Evolutionary conservation across 2,797 vertebrate genomes (phyloP).

Genomic region (Clarias laeviceps): DNA sequence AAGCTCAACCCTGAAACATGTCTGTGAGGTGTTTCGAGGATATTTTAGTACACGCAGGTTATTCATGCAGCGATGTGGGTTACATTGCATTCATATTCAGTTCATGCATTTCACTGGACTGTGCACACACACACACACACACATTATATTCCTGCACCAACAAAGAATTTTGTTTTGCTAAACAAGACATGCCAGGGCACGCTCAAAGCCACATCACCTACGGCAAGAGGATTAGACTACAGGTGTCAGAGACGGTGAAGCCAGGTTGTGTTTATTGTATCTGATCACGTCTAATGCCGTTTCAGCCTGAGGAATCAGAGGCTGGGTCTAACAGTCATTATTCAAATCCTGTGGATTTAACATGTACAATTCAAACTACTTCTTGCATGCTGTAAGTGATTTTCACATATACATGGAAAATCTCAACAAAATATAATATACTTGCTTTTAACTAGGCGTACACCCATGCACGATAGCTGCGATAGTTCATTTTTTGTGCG

Average conservation of each 20-base stretch:
- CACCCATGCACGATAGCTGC: too few species aligned
- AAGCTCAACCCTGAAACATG: neutral
- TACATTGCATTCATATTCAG: neutral
- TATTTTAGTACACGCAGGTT: neutral
- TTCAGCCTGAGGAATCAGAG: neutral
- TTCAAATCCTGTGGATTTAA: too few species aligned
- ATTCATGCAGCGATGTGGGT: constrained; percentile 1
- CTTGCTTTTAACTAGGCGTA: too few species aligned
- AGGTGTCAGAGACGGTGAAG: constrained; percentile 10
- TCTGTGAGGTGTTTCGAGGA: neutral
- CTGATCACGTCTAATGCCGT: neutral
- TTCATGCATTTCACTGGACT: constrained; percentile 12
- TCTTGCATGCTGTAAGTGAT: neutral
- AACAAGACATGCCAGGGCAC: constrained; percentile 44
- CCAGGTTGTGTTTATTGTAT: neutral
- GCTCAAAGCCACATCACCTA: constrained; percentile 10
- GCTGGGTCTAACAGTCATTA: too few species aligned
- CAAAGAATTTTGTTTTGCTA: constrained; percentile 46
- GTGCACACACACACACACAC: neutral
- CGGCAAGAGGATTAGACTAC: constrained; percentile 21
- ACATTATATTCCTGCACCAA: neutral
- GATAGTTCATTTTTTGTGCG: too few species aligned
- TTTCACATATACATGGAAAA: neutral
- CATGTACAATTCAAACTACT: neutral
- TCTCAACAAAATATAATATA: neutral